Conservation (phyloP, 2,797 vertebrate genomes). For the Manis javanica region DNA sequence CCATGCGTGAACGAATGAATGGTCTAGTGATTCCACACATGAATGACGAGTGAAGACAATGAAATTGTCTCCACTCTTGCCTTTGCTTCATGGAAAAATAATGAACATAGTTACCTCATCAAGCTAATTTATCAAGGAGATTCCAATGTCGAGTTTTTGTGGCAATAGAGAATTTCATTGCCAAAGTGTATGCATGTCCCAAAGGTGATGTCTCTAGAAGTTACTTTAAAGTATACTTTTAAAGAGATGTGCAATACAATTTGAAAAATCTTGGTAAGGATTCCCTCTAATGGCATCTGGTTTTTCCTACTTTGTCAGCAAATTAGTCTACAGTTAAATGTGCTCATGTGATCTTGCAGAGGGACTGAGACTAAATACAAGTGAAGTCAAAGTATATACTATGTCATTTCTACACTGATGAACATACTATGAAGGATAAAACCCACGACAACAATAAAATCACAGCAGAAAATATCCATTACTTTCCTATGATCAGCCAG, state of each 20-base stretch:
- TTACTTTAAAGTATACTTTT: slow-evolving; percentile 25
- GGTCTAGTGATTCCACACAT: not conserved
- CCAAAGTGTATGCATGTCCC: not conserved
- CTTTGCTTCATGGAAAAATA: slow-evolving; percentile 50
- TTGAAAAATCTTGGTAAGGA: not conserved
- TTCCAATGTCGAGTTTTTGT: slow-evolving; percentile 18
- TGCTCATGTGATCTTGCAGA: slow-evolving; percentile 31
- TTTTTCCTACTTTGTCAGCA: slow-evolving; percentile 31
- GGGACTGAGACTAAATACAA: slow-evolving; percentile 39
- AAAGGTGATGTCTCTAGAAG: slow-evolving; percentile 39
- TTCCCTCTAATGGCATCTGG: not conserved
- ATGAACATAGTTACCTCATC: slow-evolving; percentile 29
- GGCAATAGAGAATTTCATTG: slow-evolving; percentile 28
- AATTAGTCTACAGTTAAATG: slow-evolving; percentile 6
- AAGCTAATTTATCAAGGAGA: slow-evolving; percentile 45
- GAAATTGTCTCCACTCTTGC: not conserved
- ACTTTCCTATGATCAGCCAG: slow-evolving; percentile 62
- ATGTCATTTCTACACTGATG: slow-evolving; percentile 21
- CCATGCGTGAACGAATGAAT: not conserved
- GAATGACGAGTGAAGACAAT: not conserved
- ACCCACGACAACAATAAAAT: slow-evolving; percentile 58
- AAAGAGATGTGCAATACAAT: not conserved
- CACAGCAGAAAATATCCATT: slow-evolving; percentile 72
- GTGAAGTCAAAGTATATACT: slow-evolving; percentile 49
- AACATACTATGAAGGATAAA: slow-evolving; percentile 42